These are phyloP conservation scores for Drosophila kanapiae DNA, from an alignment of 1,140 invertebrate genomes.

Conservation along the genomic window DNA sequence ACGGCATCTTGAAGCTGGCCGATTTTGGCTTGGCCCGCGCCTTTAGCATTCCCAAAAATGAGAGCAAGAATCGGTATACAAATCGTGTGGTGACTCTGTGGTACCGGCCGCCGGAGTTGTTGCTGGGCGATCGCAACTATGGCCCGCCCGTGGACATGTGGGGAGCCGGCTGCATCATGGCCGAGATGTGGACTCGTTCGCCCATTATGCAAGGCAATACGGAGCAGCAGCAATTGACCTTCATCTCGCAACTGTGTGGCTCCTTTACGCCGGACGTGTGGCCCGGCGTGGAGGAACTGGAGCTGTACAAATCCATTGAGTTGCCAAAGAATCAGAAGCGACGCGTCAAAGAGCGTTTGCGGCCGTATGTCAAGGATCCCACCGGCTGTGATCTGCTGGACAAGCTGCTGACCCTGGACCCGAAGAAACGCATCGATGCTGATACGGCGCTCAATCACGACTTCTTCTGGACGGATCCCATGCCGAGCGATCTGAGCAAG, in stretches of 20 bases:
- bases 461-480: constrained; percentile 99
- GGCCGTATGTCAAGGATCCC: constrained; percentile 96
- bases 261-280: constrained; percentile 97
- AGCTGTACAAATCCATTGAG: constrained; percentile 96
- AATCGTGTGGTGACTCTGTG: constrained; percentile 99
- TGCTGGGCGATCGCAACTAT: constrained; percentile 96
- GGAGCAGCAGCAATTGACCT: constrained; percentile 97
- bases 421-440: constrained; percentile 95
- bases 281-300: constrained; percentile 97
- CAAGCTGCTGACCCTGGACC: constrained; percentile 96
- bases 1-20: constrained; percentile 96
- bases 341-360: constrained; percentile 95
- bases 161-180: constrained; percentile 99
- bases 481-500: constrained; percentile 95
- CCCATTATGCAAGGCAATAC: constrained; percentile 96
- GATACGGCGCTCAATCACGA: constrained; percentile 98
- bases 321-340: constrained; percentile 96
- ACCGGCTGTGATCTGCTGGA: constrained; percentile 97
- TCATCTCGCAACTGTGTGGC: constrained; percentile 98
- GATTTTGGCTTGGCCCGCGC: constrained; percentile 97
- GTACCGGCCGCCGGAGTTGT: constrained; percentile 95
- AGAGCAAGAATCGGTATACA: constrained; percentile 95
- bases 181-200: constrained; percentile 99
- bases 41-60: constrained; percentile 95
- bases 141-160: constrained; percentile 98